These are phyloP conservation scores for Morone saxatilis DNA, from an alignment of 2,113 vertebrate species.

Conservation along the genomic window DNA sequence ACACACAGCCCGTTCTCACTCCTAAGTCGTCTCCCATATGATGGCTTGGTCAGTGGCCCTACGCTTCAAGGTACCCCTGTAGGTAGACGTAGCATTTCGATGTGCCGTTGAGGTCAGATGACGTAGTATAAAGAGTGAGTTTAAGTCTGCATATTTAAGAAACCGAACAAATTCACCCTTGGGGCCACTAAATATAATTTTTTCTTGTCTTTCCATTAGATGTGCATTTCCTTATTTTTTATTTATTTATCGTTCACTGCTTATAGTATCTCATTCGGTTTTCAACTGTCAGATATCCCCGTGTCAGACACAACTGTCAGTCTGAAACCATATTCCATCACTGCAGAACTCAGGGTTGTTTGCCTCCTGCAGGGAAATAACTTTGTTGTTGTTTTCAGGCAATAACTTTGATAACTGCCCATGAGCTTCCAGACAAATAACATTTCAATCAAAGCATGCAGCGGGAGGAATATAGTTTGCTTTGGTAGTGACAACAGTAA, in stretches of 20 bases:
- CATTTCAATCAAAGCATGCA: conserved; percentile 22
- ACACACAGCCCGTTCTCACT: no score
- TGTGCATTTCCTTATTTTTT: conserved; percentile 5
- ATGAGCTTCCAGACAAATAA: not conserved
- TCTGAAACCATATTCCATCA: conserved; percentile 29
- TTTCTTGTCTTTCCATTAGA: conserved; percentile 38
- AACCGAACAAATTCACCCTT: not conserved
- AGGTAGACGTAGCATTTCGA: no score
- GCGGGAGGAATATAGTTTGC: not conserved
- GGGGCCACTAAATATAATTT: conserved; percentile 30
- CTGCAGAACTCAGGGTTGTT: not conserved
- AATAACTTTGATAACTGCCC: conserved; percentile 39
- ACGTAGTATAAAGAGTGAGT: no score
- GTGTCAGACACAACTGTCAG: conserved; percentile 10
- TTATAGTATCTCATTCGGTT: conserved; percentile 18
- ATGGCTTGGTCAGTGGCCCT: no score
- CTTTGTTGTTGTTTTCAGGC: conserved; percentile 39
- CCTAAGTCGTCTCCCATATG: no score
- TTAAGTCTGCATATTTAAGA: no score
- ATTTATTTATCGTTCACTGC: not conserved
- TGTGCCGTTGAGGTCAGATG: no score
- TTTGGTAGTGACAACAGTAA: not conserved
- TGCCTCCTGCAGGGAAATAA: conserved; percentile 37
- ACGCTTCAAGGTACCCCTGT: no score
- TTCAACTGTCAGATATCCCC: conserved; percentile 12